Percentiles rank a stretch among this genome's conserved stretches.
Evolutionary conservation across 2,797 vertebrate genomes (phyloP).

Genomic region (Micropoecilia bifurca): DNA sequence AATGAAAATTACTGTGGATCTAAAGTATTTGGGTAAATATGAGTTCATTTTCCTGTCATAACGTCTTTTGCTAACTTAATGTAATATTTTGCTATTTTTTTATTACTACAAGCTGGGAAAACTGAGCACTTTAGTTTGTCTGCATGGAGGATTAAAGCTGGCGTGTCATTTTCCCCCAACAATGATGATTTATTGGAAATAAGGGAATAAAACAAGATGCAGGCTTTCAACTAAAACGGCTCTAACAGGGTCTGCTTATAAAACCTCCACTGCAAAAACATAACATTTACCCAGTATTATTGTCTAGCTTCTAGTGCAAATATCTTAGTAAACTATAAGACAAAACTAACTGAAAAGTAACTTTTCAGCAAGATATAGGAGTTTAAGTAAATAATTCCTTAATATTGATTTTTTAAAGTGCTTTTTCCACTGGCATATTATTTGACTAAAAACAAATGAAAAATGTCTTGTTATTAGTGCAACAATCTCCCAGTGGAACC

Average conservation of each 20-base stretch:
- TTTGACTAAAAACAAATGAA: too few species aligned
- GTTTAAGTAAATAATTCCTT: too few species aligned
- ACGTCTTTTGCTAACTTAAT: background rate
- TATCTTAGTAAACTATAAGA: too few species aligned
- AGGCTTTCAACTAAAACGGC: constrained; percentile 43
- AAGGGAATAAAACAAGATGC: constrained; percentile 2
- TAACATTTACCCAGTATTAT: too few species aligned
- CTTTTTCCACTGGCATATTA: too few species aligned
- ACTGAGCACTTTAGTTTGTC: background rate
- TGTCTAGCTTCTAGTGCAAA: too few species aligned
- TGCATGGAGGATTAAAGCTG: background rate
- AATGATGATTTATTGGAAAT: background rate
- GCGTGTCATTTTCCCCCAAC: background rate
- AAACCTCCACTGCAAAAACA: constrained; percentile 30
- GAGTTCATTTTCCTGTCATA: background rate
- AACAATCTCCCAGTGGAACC: too few species aligned
- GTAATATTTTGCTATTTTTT: background rate
- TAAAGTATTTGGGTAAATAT: background rate
- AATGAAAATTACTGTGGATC: background rate
- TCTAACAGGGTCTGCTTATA: constrained; percentile 61
- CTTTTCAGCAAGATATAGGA: too few species aligned
- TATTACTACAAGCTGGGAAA: background rate
- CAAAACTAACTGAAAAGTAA: too few species aligned
- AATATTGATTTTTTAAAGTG: too few species aligned
- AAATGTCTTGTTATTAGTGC: too few species aligned